A percentile compares a stretch with the other conserved stretches of the same genome.
These are phyloP conservation scores for Oeneis ivallda DNA, from an alignment of 2,888 invertebrate species.

Conservation along the genomic window DNA sequence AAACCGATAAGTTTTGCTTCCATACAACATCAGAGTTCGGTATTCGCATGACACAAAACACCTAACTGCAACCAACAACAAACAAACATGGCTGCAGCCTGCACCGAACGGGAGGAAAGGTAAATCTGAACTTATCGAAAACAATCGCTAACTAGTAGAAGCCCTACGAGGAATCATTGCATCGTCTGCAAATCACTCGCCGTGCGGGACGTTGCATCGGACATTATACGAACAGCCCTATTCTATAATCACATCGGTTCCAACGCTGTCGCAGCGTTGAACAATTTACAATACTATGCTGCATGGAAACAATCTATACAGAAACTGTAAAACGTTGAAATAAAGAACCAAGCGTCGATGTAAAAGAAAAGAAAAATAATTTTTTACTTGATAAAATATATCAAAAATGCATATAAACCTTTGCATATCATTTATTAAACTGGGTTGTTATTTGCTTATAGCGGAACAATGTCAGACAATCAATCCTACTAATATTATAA, in stretches of 20 bases:
- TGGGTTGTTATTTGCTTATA: background rate
- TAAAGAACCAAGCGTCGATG: too few relatives aligned
- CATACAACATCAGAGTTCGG: background rate
- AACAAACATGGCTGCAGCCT: background rate
- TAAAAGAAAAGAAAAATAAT: background rate
- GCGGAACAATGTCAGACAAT: background rate
- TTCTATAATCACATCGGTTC: background rate
- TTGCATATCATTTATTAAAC: background rate
- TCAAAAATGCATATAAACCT: background rate
- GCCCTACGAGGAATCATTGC: conserved; percentile 18
- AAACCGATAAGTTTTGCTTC: background rate
- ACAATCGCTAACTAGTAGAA: conserved; percentile 24
- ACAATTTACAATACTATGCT: background rate
- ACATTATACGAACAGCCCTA: conserved; percentile 27
- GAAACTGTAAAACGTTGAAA: too few relatives aligned
- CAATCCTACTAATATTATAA: background rate
- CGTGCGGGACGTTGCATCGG: conserved; percentile 29
- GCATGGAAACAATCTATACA: background rate
- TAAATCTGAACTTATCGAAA: conserved; percentile 24
- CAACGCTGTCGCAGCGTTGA: background rate
- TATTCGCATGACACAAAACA: background rate
- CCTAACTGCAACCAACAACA: background rate
- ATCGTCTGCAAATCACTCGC: conserved; percentile 31
- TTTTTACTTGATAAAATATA: background rate
- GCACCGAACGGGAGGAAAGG: conserved; percentile 3